Conservation (phyloP, 2,888 invertebrate genomes). For the Oeneis ivallda region DNA sequence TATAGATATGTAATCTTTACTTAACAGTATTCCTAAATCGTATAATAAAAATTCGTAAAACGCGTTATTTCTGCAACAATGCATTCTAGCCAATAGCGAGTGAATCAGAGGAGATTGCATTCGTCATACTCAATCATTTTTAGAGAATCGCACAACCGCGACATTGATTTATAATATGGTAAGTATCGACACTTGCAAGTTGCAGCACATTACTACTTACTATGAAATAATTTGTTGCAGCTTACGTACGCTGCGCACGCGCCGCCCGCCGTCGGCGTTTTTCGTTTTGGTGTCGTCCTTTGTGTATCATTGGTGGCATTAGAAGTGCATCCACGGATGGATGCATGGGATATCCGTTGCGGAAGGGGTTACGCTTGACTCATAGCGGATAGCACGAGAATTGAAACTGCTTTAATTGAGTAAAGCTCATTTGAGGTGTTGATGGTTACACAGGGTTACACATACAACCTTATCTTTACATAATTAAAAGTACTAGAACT, state of each 20-base stretch:
- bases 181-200: no score
- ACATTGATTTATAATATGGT: no score
- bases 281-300: conserved; percentile 70
- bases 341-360: conserved; percentile 49
- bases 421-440: conserved; percentile 7
- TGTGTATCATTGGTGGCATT: conserved; percentile 54
- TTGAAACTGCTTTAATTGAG: conserved; percentile 9
- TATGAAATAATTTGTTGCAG: conserved; percentile 56
- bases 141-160: no score
- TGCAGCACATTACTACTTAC: conserved; percentile 14
- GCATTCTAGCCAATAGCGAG: no score
- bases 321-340: conserved; percentile 58
- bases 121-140: no score
- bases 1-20: no score
- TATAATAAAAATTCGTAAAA: no score
- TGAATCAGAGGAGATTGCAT: no score
- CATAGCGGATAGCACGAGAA: conserved; percentile 31
- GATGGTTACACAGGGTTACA: background rate
- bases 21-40: no score
- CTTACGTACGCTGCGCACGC: conserved; percentile 69
- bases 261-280: conserved; percentile 46
- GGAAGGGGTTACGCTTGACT: conserved; percentile 50
- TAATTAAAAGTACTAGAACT: no score
- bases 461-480: no score
- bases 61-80: no score